Evolutionary conservation across 2,113 vertebrate genomes (phyloP).

Genomic region (Octodon degus): DNA sequence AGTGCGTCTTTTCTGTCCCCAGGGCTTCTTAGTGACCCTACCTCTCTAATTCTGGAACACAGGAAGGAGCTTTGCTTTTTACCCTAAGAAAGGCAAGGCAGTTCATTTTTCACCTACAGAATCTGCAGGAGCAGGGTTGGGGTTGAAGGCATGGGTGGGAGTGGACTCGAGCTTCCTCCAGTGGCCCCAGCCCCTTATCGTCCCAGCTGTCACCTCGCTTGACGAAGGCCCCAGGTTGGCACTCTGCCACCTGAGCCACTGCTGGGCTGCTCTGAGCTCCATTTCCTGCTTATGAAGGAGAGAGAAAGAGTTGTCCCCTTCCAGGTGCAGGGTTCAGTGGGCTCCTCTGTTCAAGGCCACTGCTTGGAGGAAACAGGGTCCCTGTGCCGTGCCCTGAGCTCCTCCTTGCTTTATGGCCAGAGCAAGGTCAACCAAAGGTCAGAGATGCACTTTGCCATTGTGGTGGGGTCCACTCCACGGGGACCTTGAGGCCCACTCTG

Average conservation of each 20-base stretch:
- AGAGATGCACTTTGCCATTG: rapidly evolving
- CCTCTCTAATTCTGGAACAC: not conserved
- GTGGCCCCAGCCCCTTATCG: not conserved
- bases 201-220: rapidly evolving
- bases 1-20: not conserved
- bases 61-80: not conserved
- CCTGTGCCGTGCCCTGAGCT: rapidly evolving
- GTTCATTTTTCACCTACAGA: rapidly evolving
- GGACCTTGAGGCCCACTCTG: not conserved
- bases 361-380: not conserved
- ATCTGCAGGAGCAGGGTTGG: not conserved
- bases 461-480: not conserved
- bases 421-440: not conserved
- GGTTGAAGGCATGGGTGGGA: rapidly evolving
- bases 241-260: not conserved
- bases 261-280: not conserved
- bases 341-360: rapidly evolving
- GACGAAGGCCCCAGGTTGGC: not conserved
- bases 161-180: too few relatives aligned
- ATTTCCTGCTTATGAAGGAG: not conserved
- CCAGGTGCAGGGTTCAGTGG: rapidly evolving
- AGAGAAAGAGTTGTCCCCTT: rapidly evolving
- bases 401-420: not conserved
- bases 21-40: not conserved
- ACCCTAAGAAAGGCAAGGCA: not conserved